These are phyloP conservation scores for Itoplectis maculator DNA, from an alignment of 2,888 invertebrate genomes.

Conservation along the genomic window DNA sequence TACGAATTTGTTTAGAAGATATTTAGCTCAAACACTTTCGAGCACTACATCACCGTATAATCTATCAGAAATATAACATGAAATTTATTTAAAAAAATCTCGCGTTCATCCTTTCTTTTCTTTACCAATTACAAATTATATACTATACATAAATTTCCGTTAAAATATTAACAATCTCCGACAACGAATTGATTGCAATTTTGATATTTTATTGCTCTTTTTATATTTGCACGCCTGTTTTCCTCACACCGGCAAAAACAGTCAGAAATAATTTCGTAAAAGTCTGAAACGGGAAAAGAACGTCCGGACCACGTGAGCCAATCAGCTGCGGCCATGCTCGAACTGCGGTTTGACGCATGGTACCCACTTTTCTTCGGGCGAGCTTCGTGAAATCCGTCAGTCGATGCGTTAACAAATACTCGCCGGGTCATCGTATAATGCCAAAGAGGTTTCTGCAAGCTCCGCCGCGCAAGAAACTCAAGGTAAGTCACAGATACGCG, in stretches of 20 bases:
- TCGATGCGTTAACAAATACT: conserved; percentile 65
- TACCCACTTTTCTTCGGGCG: conserved; percentile 36
- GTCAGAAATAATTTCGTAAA: background rate
- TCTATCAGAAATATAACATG: conserved; percentile 15
- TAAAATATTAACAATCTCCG: too few relatives aligned
- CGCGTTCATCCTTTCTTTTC: background rate
- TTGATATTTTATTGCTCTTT: too few relatives aligned
- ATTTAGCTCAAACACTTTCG: conserved; percentile 32
- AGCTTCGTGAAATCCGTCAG: conserved; percentile 30
- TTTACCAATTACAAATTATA: background rate
- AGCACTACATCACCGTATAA: conserved; percentile 40
- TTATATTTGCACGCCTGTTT: too few relatives aligned
- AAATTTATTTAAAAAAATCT: conserved; percentile 40
- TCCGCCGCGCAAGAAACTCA: conserved; percentile 70
- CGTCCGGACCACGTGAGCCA: background rate
- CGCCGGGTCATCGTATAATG: conserved; percentile 70
- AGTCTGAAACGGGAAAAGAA: background rate
- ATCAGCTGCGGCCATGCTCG: background rate
- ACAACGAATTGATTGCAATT: too few relatives aligned
- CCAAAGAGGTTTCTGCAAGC: conserved; percentile 71
- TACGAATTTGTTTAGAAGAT: conserved; percentile 23
- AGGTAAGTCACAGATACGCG: conserved; percentile 66
- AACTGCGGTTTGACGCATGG: conserved; percentile 39
- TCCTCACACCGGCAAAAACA: too few relatives aligned
- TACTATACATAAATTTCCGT: background rate